Base-by-base conservation (phyloP, 1,140 invertebrate species). In the Drosophila ercepeae region DNA sequence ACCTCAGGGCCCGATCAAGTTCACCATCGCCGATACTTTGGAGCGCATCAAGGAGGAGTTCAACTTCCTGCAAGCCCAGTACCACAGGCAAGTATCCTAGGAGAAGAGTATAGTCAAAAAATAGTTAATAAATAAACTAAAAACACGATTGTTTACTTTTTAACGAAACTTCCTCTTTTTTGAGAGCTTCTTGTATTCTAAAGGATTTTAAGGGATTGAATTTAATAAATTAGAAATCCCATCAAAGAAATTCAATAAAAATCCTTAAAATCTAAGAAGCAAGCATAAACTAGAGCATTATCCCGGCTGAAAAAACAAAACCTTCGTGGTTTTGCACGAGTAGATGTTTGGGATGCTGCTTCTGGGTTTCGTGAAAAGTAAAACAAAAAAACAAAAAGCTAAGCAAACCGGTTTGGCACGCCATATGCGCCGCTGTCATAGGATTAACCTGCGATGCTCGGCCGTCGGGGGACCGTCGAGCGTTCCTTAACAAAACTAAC, bases 1-100 rank as follows among this genome's bases (percentile, higher is more conserved):
- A 90, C 96, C 96, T 91, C 96, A 96, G 92, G 93, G 97, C 93
- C 94, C 97, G 93, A 93, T 99, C 91, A 99, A 99, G 92, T 99
- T 99, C 93, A 99, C 97, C 61, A 96, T 99, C 89, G 95, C 96
- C 41, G 98, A 99, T 92, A 98, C 97, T 82, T 97, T 98, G 93
- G 98, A 99, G 92, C 94, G 98, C 89, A 99, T 99, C 91, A 99
- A 99, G 93, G 98, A 99, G 93, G 98, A 99, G 93, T 99, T 99
- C 92, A 98, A 97, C 93, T 99, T 99, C 93, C 94, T 99, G 69
- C 98, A 99, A 93, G 97, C 97, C 69, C 98, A 99, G 94, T 98
- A 98, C 94, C 98, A 99, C 93, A 98, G 97, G 98, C 99, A 93
- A 97, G 96, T 96, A 91, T 59, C 55, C 45, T 1, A n/a, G 13